Base-by-base conservation (phyloP, 2,113 vertebrate genomes). In the Neolamprologus hecqui region DNA sequence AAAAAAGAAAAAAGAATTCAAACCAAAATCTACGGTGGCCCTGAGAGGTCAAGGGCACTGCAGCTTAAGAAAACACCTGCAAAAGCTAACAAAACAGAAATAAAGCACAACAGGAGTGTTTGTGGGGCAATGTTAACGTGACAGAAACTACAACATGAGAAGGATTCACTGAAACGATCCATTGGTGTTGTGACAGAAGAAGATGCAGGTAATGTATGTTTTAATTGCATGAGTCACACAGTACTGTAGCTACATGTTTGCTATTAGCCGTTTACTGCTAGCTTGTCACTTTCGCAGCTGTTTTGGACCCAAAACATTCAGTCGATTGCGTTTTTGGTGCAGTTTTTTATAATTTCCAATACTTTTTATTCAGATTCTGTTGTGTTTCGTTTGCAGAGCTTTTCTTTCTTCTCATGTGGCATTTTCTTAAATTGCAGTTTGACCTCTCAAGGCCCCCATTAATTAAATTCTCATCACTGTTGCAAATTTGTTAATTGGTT, bases 81-180 rank as follows among this genome's bases (percentile, higher is more conserved):
- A 63, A 63, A 63, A 63, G 58, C 58, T 33, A 63, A 33, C 15
- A 63, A 63, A 63, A 63, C 28, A 63, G 58, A 33, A 60, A 33
- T 63, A 6, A 63, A 11, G 26, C 28, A 60, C 3, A 60, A 33
- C 57, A 33, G 2, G 26, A 31, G 8, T 63, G 28, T 19, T 63
- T 63, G 0, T 33, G 28, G 5, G 58, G 9, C 9, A 33, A 63
- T 5, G 0, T 19, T 33, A 63, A 63, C 0, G 28, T 63, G 28
- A 63, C 58, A 19, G 1, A 33, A 33, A 33, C 58, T 33, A 63
- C 28, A 63, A 63, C 9, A 33, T 63, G 28, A 63, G 58, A 33
- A 63, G 5, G 1, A 63, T 63, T 63, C 58, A 63, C 15, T 63
- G 58, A 3, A 63, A 33, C 5, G 2, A 63, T 1, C 9, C 15